Base-by-base conservation (phyloP, 2,888 invertebrate genomes). In the Molorchus minor region DNA sequence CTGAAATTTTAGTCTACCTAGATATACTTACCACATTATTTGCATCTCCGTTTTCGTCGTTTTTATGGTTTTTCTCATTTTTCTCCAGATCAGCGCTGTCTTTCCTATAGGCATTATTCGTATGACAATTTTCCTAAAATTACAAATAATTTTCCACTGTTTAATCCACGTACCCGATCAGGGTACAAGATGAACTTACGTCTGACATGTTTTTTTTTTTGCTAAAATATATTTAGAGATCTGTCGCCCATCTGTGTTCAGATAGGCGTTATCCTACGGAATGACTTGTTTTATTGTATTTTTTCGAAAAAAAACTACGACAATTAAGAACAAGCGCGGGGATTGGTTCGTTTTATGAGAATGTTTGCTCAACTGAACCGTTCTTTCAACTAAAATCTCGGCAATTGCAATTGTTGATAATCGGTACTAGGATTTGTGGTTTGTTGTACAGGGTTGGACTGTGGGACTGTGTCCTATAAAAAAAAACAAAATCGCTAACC, bases 341-440 rank as follows among this genome's bases (percentile, higher is more conserved):
- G 30, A 45, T 45, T 45, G 7, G 17, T 29, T 16, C n/a, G 21
- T 10, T 47, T 49, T 49, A 49, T 49, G 49, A 40, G 36, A 49
- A 19, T 49, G 38, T 29, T 49, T 49, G 49, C 38, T 16, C 21
- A 25, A 49, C 49, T 38, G 49, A 49, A 38, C 36, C 12, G 25
- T 13, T 40, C 49, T 49, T 49, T 49, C 49, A 20, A 21, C 38
- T 36, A 25, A 36, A 49, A 49, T 38, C 49, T 38, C 49, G 20
- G 49, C 25, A 40, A 49, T 49, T 49, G 13, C 49, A n/a, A n/a
- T n/a, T n/a, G n/a, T 38, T 49, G 38, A 49, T 49, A 49, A 49
- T 25, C 7, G 12, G 5, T 33, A 40, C 38, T 38, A 38, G 36
- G 29, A 20, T 21, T 49, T 49, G 38, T 29, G 13, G 5, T 16